Conservation (phyloP, 2,888 invertebrate species). For the Clistopyga incitator region DNA sequence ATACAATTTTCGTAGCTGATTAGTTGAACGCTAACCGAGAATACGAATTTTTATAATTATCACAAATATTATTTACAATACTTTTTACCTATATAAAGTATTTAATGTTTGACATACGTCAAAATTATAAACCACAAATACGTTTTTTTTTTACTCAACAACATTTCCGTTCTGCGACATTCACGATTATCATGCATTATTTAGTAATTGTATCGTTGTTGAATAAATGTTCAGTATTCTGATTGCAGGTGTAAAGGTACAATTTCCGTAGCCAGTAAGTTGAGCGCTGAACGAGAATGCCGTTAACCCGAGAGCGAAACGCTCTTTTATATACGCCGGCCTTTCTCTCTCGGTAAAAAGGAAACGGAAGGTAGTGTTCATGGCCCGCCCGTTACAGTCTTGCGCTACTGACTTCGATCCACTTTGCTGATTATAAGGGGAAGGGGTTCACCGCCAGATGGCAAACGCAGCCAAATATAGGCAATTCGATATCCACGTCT, state of each 20-base stretch:
- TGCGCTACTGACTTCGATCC: slow-evolving; percentile 2
- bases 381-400: slow-evolving; percentile 42
- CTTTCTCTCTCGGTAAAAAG: slow-evolving; percentile 62
- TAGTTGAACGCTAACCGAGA: slow-evolving; percentile 27
- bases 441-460: not conserved
- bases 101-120: no score
- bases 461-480: not conserved
- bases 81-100: no score
- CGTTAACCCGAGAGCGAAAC: slow-evolving; percentile 22
- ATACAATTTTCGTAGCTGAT: slow-evolving; percentile 1
- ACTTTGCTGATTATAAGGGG: not conserved
- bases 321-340: slow-evolving; percentile 38
- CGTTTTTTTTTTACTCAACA: no score
- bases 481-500: not conserved
- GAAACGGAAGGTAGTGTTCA: slow-evolving; percentile 49
- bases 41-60: no score
- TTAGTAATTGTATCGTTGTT: no score
- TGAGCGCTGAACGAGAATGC: slow-evolving; percentile 45
- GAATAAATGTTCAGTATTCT: no score
- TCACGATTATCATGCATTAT: no score
- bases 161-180: no score
- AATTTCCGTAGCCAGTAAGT: not conserved
- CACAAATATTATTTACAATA: no score
- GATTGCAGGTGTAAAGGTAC: not conserved
- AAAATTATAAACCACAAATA: no score